Evolutionary conservation across 2,797 vertebrate genomes (phyloP).

Genomic region (Sebastes nivosus): DNA sequence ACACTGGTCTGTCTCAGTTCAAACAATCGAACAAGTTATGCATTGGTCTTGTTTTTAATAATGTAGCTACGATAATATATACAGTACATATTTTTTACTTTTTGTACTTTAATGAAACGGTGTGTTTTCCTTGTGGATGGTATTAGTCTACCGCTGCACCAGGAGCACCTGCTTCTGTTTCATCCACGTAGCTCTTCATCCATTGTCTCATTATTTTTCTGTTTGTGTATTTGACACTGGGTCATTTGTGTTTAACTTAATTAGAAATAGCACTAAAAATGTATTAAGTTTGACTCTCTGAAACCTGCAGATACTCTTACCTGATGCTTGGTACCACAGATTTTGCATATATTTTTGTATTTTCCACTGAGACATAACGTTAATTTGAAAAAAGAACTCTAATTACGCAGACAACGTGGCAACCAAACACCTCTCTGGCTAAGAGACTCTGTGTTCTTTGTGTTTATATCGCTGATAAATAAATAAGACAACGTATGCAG

Average conservation of each 20-base stretch:
- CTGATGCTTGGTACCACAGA: not conserved
- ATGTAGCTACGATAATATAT: not conserved
- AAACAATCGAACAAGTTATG: not conserved
- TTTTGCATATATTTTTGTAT: not conserved
- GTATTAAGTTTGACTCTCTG: not conserved
- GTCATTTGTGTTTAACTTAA: not conserved
- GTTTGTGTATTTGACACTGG: not conserved
- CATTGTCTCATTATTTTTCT: not conserved
- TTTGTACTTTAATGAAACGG: no score
- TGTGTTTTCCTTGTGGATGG: not conserved
- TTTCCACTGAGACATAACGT: not conserved
- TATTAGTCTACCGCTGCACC: not conserved
- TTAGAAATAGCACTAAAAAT: not conserved
- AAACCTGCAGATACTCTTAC: not conserved
- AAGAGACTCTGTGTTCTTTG: not conserved
- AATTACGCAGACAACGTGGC: not conserved
- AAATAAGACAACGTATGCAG: not conserved
- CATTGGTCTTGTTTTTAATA: constrained; percentile 1
- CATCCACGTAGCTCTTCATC: not conserved
- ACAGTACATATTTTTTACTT: no score
- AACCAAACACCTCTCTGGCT: not conserved
- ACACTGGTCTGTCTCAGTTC: not conserved
- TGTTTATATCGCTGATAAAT: not conserved
- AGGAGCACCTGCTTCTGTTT: not conserved
- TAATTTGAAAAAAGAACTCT: not conserved